A percentile compares a stretch with the other conserved stretches of the same genome.
phyloP scores from a whole-genome alignment of 2,888 invertebrate genomes.

The Drosophila histrio region DNA sequence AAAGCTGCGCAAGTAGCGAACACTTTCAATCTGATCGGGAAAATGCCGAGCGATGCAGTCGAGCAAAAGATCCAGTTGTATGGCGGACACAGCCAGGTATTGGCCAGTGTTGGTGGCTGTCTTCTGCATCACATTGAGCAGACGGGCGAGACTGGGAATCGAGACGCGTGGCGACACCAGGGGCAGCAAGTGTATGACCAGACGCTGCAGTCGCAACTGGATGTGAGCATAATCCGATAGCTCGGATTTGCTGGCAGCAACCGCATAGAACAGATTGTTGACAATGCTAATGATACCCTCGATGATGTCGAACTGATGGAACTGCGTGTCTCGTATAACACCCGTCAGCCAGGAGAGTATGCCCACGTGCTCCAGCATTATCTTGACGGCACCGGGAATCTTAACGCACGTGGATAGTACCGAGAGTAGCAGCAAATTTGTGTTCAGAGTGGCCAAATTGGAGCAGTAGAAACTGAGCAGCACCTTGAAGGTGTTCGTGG shows the following conservation, averaged over 20 bases:
- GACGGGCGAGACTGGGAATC: constrained; percentile 67
- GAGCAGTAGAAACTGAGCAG: constrained; percentile 89
- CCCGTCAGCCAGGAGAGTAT: constrained; percentile 89
- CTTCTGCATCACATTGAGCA: constrained; percentile 81
- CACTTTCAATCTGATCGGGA: constrained; percentile 63
- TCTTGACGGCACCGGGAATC: constrained; percentile 87
- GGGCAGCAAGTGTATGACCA: constrained; percentile 76
- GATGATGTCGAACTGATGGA: constrained; percentile 83
- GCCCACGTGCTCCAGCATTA: constrained; percentile 88
- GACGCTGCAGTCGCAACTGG: constrained; percentile 69
- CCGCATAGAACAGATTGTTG: constrained; percentile 82
- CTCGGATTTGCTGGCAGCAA: constrained; percentile 73
- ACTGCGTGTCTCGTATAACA: constrained; percentile 81
- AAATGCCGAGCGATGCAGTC: constrained; percentile 78
- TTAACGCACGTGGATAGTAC: constrained; percentile 87
- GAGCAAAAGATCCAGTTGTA: constrained; percentile 73
- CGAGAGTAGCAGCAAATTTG: constrained; percentile 88
- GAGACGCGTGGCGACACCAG: constrained; percentile 81
- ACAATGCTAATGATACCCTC: constrained; percentile 82
- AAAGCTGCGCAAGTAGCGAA: constrained; percentile 72
- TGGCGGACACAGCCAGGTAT: constrained; percentile 56
- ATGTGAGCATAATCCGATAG: constrained; percentile 76
- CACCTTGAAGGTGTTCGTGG: constrained; percentile 91
- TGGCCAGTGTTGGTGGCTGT: constrained; percentile 55
- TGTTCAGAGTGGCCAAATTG: constrained; percentile 86